phyloP scores from a whole-genome alignment of 1,140 invertebrate genomes.

The Drosophila athabasca region DNA sequence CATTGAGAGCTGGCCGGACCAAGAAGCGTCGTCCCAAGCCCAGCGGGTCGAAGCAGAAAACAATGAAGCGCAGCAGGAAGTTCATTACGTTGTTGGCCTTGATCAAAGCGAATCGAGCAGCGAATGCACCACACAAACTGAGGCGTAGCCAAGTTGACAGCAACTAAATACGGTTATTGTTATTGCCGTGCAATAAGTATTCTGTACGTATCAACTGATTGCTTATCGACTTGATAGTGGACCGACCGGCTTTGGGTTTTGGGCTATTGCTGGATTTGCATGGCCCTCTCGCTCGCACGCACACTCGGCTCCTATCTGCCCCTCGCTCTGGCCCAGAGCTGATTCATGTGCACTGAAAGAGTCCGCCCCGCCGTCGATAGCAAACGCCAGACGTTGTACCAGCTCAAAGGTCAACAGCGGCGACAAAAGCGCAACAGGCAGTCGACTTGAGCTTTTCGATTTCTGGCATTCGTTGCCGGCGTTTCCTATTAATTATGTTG shows the following conservation, averaged over 20 bases:
- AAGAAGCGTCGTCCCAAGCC: slow-evolving; percentile 72
- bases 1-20: slow-evolving; percentile 65
- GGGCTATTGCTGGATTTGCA: slow-evolving; percentile 28
- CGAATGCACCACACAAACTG: slow-evolving; percentile 20
- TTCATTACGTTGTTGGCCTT: slow-evolving; percentile 56
- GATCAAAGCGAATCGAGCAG: not conserved
- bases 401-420: slow-evolving; percentile 37
- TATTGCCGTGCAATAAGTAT: not conserved
- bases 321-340: slow-evolving; percentile 1
- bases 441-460: no score
- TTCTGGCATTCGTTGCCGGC: no score
- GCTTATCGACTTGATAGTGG: slow-evolving; percentile 42
- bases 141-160: slow-evolving; percentile 7
- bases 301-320: not conserved
- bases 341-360: slow-evolving; percentile 24
- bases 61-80: slow-evolving; percentile 70
- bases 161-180: slow-evolving; percentile 28
- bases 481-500: no score
- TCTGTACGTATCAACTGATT: slow-evolving; percentile 27
- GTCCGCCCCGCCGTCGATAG: not conserved
- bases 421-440: not conserved
- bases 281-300: slow-evolving; percentile 7
- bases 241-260: not conserved
- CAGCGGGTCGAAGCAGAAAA: slow-evolving; percentile 77
- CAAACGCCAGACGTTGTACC: slow-evolving; percentile 39